Base-by-base conservation (phyloP, 2,888 invertebrate species). In the Sclerodermus sp. region DNA sequence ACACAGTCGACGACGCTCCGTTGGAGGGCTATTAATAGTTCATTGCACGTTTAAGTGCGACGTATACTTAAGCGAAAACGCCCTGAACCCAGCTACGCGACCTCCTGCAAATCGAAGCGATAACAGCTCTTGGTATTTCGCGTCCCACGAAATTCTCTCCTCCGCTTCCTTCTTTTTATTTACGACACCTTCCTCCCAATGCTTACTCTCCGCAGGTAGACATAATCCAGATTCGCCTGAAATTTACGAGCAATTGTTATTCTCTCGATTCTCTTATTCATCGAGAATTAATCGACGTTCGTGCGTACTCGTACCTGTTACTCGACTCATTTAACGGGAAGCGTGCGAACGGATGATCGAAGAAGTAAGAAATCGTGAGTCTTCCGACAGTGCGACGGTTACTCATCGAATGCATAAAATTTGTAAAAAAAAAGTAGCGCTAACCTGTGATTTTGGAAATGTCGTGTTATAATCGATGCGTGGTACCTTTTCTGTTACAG, bases 401-500 rank as follows among this genome's bases (percentile, higher is more conserved):
- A n/a, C n/a, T n/a, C n/a, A n/a, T n/a, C n/a, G n/a, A n/a, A n/a
- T n/a, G n/a, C n/a, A n/a, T n/a, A n/a, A n/a, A n/a, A n/a, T n/a
- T n/a, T n/a, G n/a, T n/a, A n/a, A n/a, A n/a, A n/a, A n/a, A n/a
- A 30, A 30, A 30, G 30, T 30, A 30, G 8, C 30, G 30, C 30
- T 30, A 30, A 30, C 30, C 8, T 30, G 8, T 9, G 6, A 6
- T 30, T 6, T 30, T 10, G 30, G 6, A 10, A 30, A 9, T 30
- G 30, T 10, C 8, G 30, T 30, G 10, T 9, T 9, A 6, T 30
- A 30, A 10, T 30, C 30, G 30, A 10, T 34, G 34, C 10, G 12
- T 6, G 4, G 3, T 34, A 10, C 3, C 6, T 36, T 16, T 37
- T 62, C 75, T 61, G 50, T 81, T 81, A 31, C 82, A 87, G 87